Evolutionary conservation across 2,797 vertebrate species (phyloP), one percentile per base, ranked within the genome.

Genomic region (Gambusia yucatana): DNA sequence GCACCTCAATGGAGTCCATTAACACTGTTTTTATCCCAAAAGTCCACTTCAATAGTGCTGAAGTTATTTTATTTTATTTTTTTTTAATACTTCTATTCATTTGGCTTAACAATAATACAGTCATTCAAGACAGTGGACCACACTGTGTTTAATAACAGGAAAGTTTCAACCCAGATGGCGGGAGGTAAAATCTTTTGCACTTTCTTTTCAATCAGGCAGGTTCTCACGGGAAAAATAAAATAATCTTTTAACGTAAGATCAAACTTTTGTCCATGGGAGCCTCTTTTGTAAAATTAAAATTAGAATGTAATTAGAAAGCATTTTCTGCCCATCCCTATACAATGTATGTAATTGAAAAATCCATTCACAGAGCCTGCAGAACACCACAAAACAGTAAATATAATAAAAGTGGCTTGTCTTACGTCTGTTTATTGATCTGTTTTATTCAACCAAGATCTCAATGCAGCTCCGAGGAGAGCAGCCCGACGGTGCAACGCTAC

Each of bases 341-440:
- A 69, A 13, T 69, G 16, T 43, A 14, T 43, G 10, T 16, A 30
- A 39, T 3, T n/a, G 16, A 41, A n/a, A 33, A 43, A 69, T 44
- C 22, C 2, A 43, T 44, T 20, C 25, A 44, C 39, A 10, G 13
- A 44, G 25, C 4, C 5, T 14, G 22, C 5, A 69, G 39, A 69
- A 69, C 65, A 43, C 8, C 20, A 69, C 39, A 44, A 44, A 70
- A 44, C 6, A 44, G 4, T 44, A 17, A 44, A 70, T 43, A 44
- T 44, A 70, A 44, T 70, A 70, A 70, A 70, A 70, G 11, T 70
- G 25, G n/a, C 67, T 70, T n/a, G 67, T 16, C 41, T n/a, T 41
- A 28, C 41, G 16, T 70, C 25, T 70, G 67, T 44, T 70, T 70
- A 70, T 70, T 44, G 67, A 44, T 70, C 11, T 44, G 67, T 70